Evolutionary conservation across 2,113 vertebrate genomes (phyloP).

Genomic region (Chaenogobius annularis): DNA sequence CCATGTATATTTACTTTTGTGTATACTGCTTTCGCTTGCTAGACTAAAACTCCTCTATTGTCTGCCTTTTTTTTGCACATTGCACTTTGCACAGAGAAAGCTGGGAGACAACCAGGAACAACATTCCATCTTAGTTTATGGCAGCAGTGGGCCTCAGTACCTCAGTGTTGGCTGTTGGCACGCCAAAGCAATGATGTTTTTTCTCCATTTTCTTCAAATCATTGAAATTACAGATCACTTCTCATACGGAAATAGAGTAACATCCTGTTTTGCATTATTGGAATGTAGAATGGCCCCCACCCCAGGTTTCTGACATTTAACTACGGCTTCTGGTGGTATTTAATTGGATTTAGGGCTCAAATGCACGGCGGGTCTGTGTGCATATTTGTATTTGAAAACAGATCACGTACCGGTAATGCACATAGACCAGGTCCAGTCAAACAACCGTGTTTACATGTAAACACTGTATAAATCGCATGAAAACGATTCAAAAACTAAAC

Average conservation of each 20-base stretch:
- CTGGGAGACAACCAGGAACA: neutral
- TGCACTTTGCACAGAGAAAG: neutral
- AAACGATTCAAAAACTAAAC: too few species aligned
- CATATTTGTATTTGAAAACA: too few species aligned
- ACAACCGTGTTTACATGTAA: too few species aligned
- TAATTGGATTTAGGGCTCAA: neutral
- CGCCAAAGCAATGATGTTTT: neutral
- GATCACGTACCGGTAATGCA: too few species aligned
- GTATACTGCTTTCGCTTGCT: neutral
- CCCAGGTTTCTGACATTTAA: neutral
- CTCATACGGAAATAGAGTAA: neutral
- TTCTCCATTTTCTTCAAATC: neutral
- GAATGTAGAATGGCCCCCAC: neutral
- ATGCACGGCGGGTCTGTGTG: too few species aligned
- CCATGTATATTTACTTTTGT: neutral
- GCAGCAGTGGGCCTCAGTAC: neutral
- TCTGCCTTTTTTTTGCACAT: neutral
- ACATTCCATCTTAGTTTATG: constrained; percentile 4
- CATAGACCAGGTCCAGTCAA: too few species aligned
- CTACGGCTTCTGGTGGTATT: neutral
- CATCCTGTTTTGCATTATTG: neutral
- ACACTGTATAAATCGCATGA: too few species aligned
- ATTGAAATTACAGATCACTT: neutral
- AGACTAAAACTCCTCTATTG: neutral
- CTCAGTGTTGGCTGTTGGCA: neutral